These are phyloP conservation scores for Hephaestus fuliginosus DNA, from an alignment of 2,797 vertebrate species.

Conservation along the genomic window DNA sequence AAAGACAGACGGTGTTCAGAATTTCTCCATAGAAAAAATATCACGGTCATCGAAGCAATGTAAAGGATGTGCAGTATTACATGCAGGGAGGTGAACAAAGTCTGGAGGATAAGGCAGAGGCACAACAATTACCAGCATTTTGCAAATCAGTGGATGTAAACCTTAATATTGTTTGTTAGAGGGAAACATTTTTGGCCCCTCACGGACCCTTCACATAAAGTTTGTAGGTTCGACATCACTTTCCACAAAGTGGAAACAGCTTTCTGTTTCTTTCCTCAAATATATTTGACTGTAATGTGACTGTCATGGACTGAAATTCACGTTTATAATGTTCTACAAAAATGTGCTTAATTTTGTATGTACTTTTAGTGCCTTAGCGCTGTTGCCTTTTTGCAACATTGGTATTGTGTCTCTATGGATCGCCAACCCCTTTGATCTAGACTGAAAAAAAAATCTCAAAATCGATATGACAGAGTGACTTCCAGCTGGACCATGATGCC, in stretches of 20 bases:
- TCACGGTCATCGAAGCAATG: slow-evolving; percentile 22
- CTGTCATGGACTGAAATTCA: background rate
- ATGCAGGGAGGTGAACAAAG: background rate
- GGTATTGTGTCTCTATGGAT: background rate
- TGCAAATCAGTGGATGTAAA: slow-evolving; percentile 19
- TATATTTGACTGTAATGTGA: background rate
- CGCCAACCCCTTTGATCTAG: background rate
- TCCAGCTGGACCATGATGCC: background rate
- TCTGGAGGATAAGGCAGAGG: background rate
- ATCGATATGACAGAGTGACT: background rate
- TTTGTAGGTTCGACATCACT: slow-evolving; percentile 7
- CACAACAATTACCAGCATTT: slow-evolving; percentile 35
- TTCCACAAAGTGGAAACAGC: slow-evolving; percentile 1
- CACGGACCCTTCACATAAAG: background rate
- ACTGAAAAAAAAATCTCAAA: background rate
- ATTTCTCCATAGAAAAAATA: slow-evolving; percentile 12
- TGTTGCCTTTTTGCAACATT: background rate
- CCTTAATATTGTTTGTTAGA: slow-evolving; percentile 8
- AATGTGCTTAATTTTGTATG: background rate
- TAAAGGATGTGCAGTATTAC: slow-evolving; percentile 8
- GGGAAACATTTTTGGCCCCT: background rate
- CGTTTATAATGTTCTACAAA: background rate
- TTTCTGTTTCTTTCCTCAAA: slow-evolving; percentile 7
- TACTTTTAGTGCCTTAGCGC: background rate
- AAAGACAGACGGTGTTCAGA: slow-evolving; percentile 43